phyloP scores from a whole-genome alignment of 2,797 vertebrate species.

The Semaprochilodus insignis region DNA sequence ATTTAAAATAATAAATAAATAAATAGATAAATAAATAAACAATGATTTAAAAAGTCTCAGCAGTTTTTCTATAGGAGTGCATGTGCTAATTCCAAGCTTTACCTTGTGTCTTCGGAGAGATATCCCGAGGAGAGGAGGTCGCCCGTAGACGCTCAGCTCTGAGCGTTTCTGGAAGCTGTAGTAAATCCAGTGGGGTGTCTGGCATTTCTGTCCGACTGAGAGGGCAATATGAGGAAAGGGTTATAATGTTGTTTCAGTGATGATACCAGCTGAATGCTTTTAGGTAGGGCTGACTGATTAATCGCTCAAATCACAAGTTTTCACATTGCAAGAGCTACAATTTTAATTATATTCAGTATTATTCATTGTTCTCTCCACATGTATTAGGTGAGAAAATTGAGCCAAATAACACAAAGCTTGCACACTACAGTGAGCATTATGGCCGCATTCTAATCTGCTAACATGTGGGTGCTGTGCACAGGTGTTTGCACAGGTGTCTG shows the following conservation, averaged over 20 bases:
- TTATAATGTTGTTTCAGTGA: neutral
- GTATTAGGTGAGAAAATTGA: no score
- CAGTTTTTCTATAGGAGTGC: neutral
- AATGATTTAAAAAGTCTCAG: neutral
- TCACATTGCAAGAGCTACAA: no score
- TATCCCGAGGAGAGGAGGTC: slow-evolving; percentile 67
- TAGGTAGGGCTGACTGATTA: no score
- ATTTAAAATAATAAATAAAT: neutral
- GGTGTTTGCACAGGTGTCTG: no score
- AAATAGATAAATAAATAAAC: neutral
- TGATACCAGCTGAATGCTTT: neutral
- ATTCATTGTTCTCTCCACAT: no score
- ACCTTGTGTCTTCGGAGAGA: slow-evolving; percentile 80
- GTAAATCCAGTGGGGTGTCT: slow-evolving; percentile 85
- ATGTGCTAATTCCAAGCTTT: slow-evolving; percentile 19
- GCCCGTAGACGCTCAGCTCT: slow-evolving; percentile 74
- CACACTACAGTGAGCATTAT: no score
- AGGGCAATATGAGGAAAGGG: slow-evolving; percentile 24
- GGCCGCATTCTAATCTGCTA: no score
- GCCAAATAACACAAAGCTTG: no score
- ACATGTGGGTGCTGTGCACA: no score
- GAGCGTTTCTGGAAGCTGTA: slow-evolving; percentile 83
- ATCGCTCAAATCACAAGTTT: no score
- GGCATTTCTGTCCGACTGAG: slow-evolving; percentile 83
- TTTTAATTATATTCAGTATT: no score